Evolutionary conservation across 1,140 invertebrate species (phyloP).

Genomic region (Sweltsa coloradensis): DNA sequence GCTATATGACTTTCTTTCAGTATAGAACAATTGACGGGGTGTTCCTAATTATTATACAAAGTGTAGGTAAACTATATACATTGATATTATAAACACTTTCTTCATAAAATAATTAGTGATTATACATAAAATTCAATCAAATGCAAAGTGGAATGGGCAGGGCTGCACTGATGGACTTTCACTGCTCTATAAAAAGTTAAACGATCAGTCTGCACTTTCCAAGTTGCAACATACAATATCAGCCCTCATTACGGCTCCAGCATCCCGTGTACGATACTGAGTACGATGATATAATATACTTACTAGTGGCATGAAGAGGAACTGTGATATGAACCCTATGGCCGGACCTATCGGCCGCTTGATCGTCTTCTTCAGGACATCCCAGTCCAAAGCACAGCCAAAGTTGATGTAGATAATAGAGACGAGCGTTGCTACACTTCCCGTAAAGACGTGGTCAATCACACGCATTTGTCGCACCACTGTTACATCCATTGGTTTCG

Average conservation of each 20-base stretch:
- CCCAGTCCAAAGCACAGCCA: slow-evolving; percentile 78
- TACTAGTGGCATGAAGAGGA: slow-evolving; percentile 81
- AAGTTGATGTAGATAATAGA: slow-evolving; percentile 85
- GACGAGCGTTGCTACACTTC: slow-evolving; percentile 64
- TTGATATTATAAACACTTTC: no score
- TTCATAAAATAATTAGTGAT: no score
- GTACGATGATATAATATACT: slow-evolving; percentile 24
- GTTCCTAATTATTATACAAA: no score
- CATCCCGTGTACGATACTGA: neutral
- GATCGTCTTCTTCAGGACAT: slow-evolving; percentile 53
- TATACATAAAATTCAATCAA: no score
- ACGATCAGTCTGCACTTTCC: neutral
- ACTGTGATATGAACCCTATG: slow-evolving; percentile 75
- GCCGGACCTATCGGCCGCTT: slow-evolving; percentile 66
- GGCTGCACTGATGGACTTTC: neutral
- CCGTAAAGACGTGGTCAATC: slow-evolving; percentile 65
- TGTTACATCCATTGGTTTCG: slow-evolving; percentile 31
- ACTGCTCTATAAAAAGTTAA: neutral
- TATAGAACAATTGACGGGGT: no score
- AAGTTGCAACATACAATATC: neutral
- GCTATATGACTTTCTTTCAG: no score
- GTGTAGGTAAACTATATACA: no score
- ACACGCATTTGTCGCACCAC: slow-evolving; percentile 46
- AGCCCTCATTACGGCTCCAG: neutral
- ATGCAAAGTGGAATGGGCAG: neutral